Percentiles rank a stretch among this genome's conserved stretches.
Conservation (phyloP, 2,797 vertebrate species). For the Loriculus beryllinus region DNA sequence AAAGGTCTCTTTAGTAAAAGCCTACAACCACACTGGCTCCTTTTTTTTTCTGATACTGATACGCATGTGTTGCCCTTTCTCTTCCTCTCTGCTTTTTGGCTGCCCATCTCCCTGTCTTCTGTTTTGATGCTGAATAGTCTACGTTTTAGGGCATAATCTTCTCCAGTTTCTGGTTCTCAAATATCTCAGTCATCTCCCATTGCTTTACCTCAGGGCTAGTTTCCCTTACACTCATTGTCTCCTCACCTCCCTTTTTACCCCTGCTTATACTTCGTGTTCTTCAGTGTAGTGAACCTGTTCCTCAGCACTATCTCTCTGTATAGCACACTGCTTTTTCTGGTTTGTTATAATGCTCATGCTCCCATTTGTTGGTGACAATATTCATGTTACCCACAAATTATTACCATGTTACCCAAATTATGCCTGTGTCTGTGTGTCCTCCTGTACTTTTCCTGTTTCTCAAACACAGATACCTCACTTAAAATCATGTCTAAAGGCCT, state of each 20-base stretch:
- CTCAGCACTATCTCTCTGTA: not conserved
- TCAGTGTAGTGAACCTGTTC: fast-evolving
- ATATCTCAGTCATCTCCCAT: not conserved
- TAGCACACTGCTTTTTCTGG: not conserved
- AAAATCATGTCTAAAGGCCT: not conserved
- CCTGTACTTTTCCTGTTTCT: not conserved
- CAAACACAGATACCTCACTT: not conserved
- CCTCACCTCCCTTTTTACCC: fast-evolving
- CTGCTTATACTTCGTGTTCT: not conserved
- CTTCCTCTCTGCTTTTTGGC: not conserved
- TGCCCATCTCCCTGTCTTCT: not conserved
- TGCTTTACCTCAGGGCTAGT: not conserved
- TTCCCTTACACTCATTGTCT: not conserved
- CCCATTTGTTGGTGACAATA: not conserved
- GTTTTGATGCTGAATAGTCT: not conserved
- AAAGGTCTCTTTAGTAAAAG: not conserved
- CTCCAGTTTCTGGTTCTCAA: not conserved
- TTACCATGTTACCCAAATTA: not conserved
- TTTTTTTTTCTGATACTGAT: not conserved
- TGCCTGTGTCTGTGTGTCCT: not conserved
- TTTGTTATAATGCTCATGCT: not conserved
- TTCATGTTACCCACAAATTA: not conserved
- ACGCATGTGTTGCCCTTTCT: not conserved
- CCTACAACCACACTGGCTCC: not conserved
- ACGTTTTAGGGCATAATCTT: not conserved